Conservation (phyloP, 2,888 invertebrate species). For the Latheticus oryzae region DNA sequence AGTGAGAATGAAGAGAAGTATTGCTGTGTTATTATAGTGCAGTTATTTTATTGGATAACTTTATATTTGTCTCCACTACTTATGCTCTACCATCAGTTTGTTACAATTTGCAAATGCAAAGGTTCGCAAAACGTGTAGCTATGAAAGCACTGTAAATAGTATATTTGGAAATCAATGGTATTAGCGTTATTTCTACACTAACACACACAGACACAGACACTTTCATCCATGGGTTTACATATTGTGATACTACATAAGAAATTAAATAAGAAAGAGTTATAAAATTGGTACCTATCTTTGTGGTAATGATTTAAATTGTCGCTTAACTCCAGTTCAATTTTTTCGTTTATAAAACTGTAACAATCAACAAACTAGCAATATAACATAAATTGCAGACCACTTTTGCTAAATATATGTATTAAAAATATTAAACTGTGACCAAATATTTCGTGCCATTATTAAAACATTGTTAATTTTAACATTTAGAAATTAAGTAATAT, state of each 20-base stretch:
- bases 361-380: constrained; percentile 27
- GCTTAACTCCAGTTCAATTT: background rate
- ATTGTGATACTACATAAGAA: constrained; percentile 56
- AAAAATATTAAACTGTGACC: constrained; percentile 40
- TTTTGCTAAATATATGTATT: constrained; percentile 24
- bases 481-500: too few species aligned
- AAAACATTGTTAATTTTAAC: constrained; percentile 31
- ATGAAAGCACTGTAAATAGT: constrained; percentile 63
- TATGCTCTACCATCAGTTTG: constrained; percentile 28
- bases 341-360: too few species aligned
- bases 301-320: background rate
- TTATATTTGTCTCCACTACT: constrained; percentile 29
- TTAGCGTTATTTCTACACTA: constrained; percentile 30
- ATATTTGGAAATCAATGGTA: constrained; percentile 33
- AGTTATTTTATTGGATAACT: constrained; percentile 6
- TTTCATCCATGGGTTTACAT: constrained; percentile 47
- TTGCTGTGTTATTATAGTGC: constrained; percentile 16
- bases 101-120: constrained; percentile 46
- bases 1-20: constrained; percentile 27
- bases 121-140: constrained; percentile 66
- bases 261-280: too few species aligned
- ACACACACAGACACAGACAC: constrained; percentile 28
- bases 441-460: constrained; percentile 44
- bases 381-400: constrained; percentile 20
- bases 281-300: background rate